phyloP scores from a whole-genome alignment of 92 coral and sea anemone species.

The Zoanthus gigantus region DNA sequence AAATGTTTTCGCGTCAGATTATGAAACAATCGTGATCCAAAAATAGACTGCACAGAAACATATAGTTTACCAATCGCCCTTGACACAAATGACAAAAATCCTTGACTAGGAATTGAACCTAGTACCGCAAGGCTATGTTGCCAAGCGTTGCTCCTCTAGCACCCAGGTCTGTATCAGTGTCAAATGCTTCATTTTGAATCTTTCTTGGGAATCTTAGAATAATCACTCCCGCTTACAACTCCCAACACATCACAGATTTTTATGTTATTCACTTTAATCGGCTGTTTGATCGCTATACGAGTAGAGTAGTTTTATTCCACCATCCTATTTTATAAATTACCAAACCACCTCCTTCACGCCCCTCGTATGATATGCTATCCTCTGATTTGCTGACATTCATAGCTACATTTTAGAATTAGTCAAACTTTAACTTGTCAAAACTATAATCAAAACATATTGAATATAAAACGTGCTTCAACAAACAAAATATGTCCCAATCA shows the following conservation, averaged over 20 bases:
- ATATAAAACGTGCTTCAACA: no score
- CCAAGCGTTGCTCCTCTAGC: not conserved
- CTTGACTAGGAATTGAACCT: constrained; percentile 1
- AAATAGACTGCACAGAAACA: not conserved
- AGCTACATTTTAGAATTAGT: not conserved
- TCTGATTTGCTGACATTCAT: not conserved
- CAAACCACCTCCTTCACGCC: not conserved
- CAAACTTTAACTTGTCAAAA: not conserved
- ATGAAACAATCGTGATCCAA: not conserved
- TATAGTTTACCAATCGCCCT: not conserved
- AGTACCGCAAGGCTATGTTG: not conserved
- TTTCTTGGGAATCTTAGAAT: not conserved
- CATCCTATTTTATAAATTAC: no score
- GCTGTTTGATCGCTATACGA: not conserved
- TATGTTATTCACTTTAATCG: not conserved
- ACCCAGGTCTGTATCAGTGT: not conserved
- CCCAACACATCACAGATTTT: not conserved
- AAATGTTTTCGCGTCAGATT: not conserved
- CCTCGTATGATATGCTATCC: not conserved
- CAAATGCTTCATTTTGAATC: not conserved
- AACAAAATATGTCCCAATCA: no score
- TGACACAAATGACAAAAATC: not conserved
- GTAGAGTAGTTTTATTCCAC: not conserved
- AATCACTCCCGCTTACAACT: not conserved
- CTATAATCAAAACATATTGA: no score